Evolutionary conservation across 2,797 vertebrate genomes (phyloP), one percentile per base, ranked within the genome.

Genomic region (Passerculus sandwichensis): DNA sequence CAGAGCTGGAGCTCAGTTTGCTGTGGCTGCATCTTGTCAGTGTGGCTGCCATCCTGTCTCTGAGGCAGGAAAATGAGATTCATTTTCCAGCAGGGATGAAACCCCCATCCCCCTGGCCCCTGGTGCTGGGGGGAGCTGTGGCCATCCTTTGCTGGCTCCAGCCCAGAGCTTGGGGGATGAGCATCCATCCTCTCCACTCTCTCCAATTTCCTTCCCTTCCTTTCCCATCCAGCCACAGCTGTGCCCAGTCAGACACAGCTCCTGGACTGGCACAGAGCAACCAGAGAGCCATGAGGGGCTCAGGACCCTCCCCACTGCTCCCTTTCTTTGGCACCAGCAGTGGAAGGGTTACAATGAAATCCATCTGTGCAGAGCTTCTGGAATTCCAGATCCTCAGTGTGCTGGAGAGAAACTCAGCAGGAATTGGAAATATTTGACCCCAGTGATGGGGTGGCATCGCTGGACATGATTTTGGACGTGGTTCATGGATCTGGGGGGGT

Each of bases 361-460:
- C 53, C 27, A 71, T 78, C 50, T 70, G 45, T 40, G 61, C 29
- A 76, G 72, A 73, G 65, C 59, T 92, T 36, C 29, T 90, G 73
- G 50, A 47, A 64, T 72, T 86, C 45, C 67, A 34, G 56, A 27
- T 64, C 76, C 51, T 93, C 50, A 26, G 29, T 3, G 18, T 45
- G 27, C 54, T 77, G 59, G 40, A 88, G 56, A 81, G 77, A 27
- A 78, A 40, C 2, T 4, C 62, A 59, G 30, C 26, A 85, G 74
- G 65, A 93, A 92, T 70, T 44, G 83, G 88, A 94, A 91, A 53
- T 74, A 71, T 78, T 88, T 79, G 79, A 71, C 74, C 74, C 19
- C 7, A 75, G 78, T 45, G n/a, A 66, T 60, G 61, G 40, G 56
- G 42, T 42, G 13, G 32, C 30, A 30, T 25, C 79, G 30, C 47